A percentile compares a stretch with the other conserved stretches of the same genome.
phyloP scores from a whole-genome alignment of 2,888 invertebrate genomes.

The Zygothrica quintamaculata region DNA sequence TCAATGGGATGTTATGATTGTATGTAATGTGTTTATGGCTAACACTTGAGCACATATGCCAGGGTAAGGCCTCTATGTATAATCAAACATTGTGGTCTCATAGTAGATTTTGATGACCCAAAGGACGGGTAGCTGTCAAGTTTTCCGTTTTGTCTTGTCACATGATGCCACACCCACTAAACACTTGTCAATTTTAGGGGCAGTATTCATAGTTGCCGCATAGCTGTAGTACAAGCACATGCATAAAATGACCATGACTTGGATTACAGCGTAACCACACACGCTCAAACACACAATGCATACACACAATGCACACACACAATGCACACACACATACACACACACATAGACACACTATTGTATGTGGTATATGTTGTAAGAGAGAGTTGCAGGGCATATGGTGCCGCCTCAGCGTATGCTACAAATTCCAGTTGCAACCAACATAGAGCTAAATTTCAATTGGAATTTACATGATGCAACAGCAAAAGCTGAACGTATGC shows the following conservation, averaged over 20 bases:
- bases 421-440: slow-evolving; percentile 41
- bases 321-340: slow-evolving; percentile 9
- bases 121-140: slow-evolving; percentile 20
- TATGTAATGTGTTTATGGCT: slow-evolving; percentile 22
- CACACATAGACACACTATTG: not conserved
- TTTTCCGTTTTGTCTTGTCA: slow-evolving; percentile 25
- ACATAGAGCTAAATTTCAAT: slow-evolving; percentile 8
- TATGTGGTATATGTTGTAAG: not conserved
- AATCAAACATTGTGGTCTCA: slow-evolving; percentile 35
- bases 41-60: slow-evolving; percentile 25
- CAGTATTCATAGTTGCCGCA: slow-evolving; percentile 50
- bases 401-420: slow-evolving; percentile 58
- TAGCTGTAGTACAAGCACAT: slow-evolving; percentile 56
- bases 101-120: slow-evolving; percentile 2
- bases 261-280: slow-evolving; percentile 10
- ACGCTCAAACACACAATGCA: slow-evolving; percentile 10
- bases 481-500: slow-evolving; percentile 9
- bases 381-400: slow-evolving; percentile 3
- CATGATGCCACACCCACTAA: slow-evolving; percentile 38
- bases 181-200: slow-evolving; percentile 56
- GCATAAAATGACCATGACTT: slow-evolving; percentile 65
- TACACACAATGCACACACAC: too few relatives aligned
- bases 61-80: not conserved
- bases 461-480: slow-evolving; percentile 17
- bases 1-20: slow-evolving; percentile 37